Conservation (phyloP, 2,113 vertebrate genomes). For the Actenoides hombroni region DNA sequence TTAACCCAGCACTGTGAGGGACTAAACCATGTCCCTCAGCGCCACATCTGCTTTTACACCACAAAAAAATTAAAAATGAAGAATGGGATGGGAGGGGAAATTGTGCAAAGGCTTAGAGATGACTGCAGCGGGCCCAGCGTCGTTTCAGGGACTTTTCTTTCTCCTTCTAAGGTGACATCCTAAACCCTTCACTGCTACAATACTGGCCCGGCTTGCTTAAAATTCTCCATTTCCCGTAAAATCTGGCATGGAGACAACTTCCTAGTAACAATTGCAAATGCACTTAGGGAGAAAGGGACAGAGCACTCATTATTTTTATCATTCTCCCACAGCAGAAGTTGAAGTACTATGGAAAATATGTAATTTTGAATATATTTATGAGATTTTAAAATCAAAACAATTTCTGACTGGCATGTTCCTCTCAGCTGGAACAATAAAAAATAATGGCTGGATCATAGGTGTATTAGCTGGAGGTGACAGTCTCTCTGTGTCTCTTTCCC, state of each 20-base stretch:
- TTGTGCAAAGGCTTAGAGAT: neutral
- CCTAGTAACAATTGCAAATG: neutral
- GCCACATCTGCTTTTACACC: neutral
- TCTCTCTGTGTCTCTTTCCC: neutral
- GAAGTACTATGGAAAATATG: conserved; percentile 24
- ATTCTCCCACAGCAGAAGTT: conserved; percentile 4
- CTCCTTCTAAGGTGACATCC: neutral
- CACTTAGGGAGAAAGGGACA: neutral
- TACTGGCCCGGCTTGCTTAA: neutral
- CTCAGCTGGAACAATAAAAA: neutral
- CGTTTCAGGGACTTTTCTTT: neutral
- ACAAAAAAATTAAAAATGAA: neutral
- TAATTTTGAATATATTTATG: conserved; percentile 16
- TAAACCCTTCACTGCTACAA: neutral
- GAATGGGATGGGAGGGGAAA: neutral
- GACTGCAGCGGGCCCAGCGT: neutral
- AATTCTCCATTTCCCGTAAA: conserved; percentile 22
- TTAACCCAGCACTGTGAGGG: neutral
- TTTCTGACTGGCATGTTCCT: neutral
- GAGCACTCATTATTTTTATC: conserved; percentile 53
- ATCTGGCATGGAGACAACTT: neutral
- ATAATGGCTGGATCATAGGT: neutral
- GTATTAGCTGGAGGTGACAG: neutral
- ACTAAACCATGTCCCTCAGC: neutral
- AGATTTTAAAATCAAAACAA: conserved; percentile 6